Evolutionary conservation across 1,140 invertebrate species (phyloP).

Genomic region (Trachelipus rathkii): DNA sequence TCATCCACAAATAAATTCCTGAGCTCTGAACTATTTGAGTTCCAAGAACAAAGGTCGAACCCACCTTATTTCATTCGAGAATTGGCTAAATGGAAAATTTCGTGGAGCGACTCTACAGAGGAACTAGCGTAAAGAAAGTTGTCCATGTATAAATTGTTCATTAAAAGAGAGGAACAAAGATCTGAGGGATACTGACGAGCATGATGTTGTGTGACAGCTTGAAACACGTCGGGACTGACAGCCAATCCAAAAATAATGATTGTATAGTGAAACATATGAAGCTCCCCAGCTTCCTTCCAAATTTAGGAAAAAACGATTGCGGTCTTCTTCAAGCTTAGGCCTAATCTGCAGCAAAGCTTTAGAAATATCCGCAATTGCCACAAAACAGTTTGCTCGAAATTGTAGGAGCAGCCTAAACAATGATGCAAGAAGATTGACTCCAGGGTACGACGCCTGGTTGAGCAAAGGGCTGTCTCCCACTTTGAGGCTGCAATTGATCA

Average conservation of each 20-base stretch:
- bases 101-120: background rate
- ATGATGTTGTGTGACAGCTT: too few species aligned
- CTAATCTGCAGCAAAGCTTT: constrained; percentile 29
- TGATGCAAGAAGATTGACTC: constrained; percentile 19
- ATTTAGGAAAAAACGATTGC: too few species aligned
- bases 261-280: constrained; percentile 21
- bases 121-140: background rate
- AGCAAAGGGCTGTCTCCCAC: constrained; percentile 18
- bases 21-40: too few species aligned
- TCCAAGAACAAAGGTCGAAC: too few species aligned
- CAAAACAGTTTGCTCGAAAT: constrained; percentile 18
- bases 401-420: constrained; percentile 3
- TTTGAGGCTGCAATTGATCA: constrained; percentile 32
- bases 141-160: background rate
- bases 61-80: too few species aligned
- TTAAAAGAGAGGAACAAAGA: background rate
- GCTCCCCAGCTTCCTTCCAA: too few species aligned
- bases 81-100: too few species aligned
- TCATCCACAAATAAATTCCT: too few species aligned
- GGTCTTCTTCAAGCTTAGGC: background rate
- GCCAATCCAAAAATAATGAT: constrained; percentile 25
- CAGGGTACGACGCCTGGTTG: constrained; percentile 23
- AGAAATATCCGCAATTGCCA: constrained; percentile 20
- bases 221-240: too few species aligned
- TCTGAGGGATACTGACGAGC: background rate